Conservation (phyloP, 1,140 invertebrate species). For the Leptopilina boulardi region DNA sequence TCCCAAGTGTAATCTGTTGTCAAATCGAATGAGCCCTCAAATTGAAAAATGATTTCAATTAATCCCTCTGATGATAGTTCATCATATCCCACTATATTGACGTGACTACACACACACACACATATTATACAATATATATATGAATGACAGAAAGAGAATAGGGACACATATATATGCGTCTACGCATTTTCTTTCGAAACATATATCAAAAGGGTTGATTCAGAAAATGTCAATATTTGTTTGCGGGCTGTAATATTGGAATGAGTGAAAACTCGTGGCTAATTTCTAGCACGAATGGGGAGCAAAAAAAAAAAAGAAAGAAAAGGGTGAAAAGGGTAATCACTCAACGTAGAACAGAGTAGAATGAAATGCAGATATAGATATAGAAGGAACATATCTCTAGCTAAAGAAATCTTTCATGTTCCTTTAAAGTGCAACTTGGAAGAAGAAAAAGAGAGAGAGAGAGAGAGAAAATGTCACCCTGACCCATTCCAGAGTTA, state of each 20-base stretch:
- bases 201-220: background rate
- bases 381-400: background rate
- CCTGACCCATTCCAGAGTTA: constrained; percentile 46
- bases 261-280: constrained; percentile 32
- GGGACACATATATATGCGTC: too few relatives aligned
- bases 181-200: background rate
- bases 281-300: background rate
- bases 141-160: too few relatives aligned
- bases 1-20: constrained; percentile 2
- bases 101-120: background rate
- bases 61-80: background rate
- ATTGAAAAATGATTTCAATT: constrained; percentile 23
- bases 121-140: too few relatives aligned
- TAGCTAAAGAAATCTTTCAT: background rate
- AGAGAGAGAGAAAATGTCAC: background rate
- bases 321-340: constrained; percentile 37
- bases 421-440: constrained; percentile 4
- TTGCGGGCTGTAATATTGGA: constrained; percentile 19
- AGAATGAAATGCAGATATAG: constrained; percentile 25
- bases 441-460: too few relatives aligned
- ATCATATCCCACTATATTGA: background rate
- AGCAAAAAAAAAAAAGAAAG: background rate
- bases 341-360: constrained; percentile 35
- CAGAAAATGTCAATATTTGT: constrained; percentile 23
- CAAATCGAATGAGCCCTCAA: background rate